phyloP scores from a whole-genome alignment of 2,888 invertebrate genomes.

The Ceratothoa steindachneri region DNA sequence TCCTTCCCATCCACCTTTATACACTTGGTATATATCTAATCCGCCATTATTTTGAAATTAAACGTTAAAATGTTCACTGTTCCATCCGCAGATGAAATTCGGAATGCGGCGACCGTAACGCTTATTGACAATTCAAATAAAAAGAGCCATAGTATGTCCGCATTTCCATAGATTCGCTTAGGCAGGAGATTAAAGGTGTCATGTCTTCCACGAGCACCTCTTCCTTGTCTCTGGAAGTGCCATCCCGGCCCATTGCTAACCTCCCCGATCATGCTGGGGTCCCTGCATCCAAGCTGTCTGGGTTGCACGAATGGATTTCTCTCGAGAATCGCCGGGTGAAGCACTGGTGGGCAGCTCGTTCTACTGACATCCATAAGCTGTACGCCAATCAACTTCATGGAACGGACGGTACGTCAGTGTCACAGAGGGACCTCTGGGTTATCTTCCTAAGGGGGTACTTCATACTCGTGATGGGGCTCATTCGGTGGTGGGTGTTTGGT shows the following conservation, averaged over 20 bases:
- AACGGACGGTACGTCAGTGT: slow-evolving; percentile 33
- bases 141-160: too few species aligned
- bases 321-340: slow-evolving; percentile 39
- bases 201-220: background rate
- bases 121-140: too few species aligned
- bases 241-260: background rate
- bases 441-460: background rate
- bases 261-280: background rate
- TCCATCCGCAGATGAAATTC: too few species aligned
- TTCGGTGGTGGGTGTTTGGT: background rate
- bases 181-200: background rate
- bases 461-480: background rate
- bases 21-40: too few species aligned
- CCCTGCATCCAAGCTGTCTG: slow-evolving; percentile 28
- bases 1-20: too few species aligned
- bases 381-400: slow-evolving; percentile 40
- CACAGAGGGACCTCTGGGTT: too few species aligned
- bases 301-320: slow-evolving; percentile 42
- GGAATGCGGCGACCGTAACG: too few species aligned
- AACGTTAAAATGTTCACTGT: too few species aligned
- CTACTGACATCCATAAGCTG: slow-evolving; percentile 41
- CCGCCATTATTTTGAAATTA: too few species aligned
- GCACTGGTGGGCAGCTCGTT: slow-evolving; percentile 43
- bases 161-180: background rate
- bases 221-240: background rate